Evolutionary conservation across 2,797 vertebrate species (phyloP).

Genomic region (Uromys caudimaculatus): DNA sequence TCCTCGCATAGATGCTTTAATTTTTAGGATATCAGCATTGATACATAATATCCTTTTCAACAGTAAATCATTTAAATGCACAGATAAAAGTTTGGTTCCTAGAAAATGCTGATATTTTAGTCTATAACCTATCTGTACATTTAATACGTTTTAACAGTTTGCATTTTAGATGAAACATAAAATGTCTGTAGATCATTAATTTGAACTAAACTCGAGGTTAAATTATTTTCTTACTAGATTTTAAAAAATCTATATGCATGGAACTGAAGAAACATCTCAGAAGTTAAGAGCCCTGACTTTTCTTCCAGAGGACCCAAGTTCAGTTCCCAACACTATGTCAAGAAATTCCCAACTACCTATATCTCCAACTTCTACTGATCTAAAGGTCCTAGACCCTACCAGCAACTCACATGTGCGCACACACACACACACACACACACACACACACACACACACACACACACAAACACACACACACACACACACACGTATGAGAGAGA

Average conservation of each 20-base stretch:
- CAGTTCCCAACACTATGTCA: neutral
- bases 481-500: neutral
- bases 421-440: neutral
- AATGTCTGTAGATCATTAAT: neutral
- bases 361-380: neutral
- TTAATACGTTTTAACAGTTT: constrained; percentile 32
- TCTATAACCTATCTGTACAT: neutral
- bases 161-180: neutral
- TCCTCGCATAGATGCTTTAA: constrained; percentile 16
- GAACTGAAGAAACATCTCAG: neutral
- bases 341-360: neutral
- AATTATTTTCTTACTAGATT: constrained; percentile 12
- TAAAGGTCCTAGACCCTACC: neutral
- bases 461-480: neutral
- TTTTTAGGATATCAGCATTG: constrained; percentile 26
- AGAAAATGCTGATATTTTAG: neutral
- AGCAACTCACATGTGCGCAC: neutral
- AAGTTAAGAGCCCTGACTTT: neutral
- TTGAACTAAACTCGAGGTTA: neutral
- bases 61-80: constrained; percentile 37
- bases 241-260: neutral
- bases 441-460: neutral
- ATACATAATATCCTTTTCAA: constrained; percentile 19
- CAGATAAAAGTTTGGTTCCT: neutral
- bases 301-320: neutral